A percentile compares a stretch with the other conserved stretches of the same genome.
phyloP scores from a whole-genome alignment of 53 echinoderm and acorn worm species.

The Glandiceps talaboti region DNA sequence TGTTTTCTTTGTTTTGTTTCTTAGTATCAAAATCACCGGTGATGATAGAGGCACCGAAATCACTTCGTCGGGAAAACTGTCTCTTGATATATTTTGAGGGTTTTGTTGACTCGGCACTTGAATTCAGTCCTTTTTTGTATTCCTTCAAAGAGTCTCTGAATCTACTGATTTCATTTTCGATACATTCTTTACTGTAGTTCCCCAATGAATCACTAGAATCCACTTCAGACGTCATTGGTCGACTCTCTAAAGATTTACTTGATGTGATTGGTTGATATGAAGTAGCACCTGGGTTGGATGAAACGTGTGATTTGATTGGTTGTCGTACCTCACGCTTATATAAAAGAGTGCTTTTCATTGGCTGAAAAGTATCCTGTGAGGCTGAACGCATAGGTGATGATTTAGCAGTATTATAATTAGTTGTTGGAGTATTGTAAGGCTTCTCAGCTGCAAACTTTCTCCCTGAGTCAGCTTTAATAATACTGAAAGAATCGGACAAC shows the following conservation, averaged over 20 bases:
- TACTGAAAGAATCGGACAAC: not conserved
- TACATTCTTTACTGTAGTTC: not conserved
- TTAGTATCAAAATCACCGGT: not conserved
- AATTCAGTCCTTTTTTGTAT: not conserved
- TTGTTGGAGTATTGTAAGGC: not conserved
- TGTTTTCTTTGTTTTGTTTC: not conserved
- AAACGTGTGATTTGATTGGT: not conserved
- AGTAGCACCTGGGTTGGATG: not conserved
- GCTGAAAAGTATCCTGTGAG: not conserved
- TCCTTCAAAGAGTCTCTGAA: not conserved
- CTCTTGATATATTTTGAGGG: no score
- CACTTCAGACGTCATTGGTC: not conserved
- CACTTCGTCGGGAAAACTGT: not conserved
- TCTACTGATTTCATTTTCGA: not conserved
- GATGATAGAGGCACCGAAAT: not conserved
- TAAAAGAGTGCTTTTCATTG: not conserved
- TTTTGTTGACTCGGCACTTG: not conserved
- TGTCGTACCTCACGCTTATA: not conserved
- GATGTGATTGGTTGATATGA: not conserved
- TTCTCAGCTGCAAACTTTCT: not conserved
- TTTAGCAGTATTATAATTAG: not conserved
- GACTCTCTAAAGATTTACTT: not conserved
- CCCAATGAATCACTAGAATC: not conserved
- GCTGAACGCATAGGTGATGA: not conserved
- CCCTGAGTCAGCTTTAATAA: not conserved